Evolutionary conservation across 2,888 invertebrate genomes (phyloP), one percentile per base, ranked within the genome.

Genomic region (Cerastis leucographa): DNA sequence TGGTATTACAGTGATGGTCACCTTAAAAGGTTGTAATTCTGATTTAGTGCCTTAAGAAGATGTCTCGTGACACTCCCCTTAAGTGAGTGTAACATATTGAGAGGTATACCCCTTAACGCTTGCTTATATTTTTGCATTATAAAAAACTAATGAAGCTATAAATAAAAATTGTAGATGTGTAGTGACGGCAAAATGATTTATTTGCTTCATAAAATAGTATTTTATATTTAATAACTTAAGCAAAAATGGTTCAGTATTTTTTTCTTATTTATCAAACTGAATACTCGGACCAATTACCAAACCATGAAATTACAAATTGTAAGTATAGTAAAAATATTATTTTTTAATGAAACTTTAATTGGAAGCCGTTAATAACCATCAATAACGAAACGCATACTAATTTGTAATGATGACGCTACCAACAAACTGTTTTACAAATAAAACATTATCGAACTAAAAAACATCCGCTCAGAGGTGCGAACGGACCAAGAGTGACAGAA

Each of bases 21-120:
- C 89, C 92, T 92, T 89, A 91, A 89, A 92, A 92, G 90, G 87
- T 87, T 89, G 86, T 92, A 92, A 94, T 92, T 84, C 90, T 94
- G 94, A 94, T 94, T 94, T 94, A 94, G 91, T 91, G 87, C 86
- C 81, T 86, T 90, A 92, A 91, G 92, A 90, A 90, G 89, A 90
- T 87, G 85, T 87, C 75, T 64, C 65, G 67, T 87, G 88, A 81
- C 87, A 85, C 85, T 89, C 88, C 90, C 91, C 89, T 86, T 88
- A 85, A 85, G 81, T 84, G 72, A 84, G 56, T 19, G 2, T 56
- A 72, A 83, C 75, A 86, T 78, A 78, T 73, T 66, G 69, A 14
- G 44, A 82, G 68, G 65, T 70, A 64, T 79, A 80, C 75, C 71
- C 77, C 86, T 78, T 66, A 77, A 84, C 70, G 17, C 44, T 46